Conservation (phyloP, 2,113 vertebrate species). For the Vombatus ursinus region DNA sequence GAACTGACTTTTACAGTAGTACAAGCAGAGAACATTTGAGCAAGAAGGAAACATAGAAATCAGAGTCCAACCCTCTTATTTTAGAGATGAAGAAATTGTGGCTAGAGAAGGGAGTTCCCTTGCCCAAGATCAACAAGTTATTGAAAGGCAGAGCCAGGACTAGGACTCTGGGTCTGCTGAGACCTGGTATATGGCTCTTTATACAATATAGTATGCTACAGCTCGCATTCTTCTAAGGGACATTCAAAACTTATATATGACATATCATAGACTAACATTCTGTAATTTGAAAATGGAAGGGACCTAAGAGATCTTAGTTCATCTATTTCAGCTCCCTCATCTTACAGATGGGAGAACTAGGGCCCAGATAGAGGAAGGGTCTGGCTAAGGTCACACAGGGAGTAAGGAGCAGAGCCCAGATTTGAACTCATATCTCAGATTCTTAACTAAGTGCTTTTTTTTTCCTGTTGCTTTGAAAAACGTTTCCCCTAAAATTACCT, state of each 20-base stretch:
- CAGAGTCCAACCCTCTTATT: no score
- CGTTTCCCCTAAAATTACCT: background rate
- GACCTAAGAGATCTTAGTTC: background rate
- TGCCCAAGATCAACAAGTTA: background rate
- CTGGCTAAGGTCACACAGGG: background rate
- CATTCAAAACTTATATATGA: slow-evolving; percentile 7
- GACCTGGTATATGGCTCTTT: background rate
- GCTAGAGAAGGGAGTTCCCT: no score
- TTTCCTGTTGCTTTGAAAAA: background rate
- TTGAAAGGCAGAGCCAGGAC: background rate
- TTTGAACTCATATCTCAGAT: background rate
- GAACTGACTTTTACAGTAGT: background rate
- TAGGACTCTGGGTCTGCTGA: background rate
- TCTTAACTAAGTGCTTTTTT: background rate
- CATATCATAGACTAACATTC: background rate
- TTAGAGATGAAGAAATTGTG: no score
- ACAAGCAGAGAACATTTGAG: background rate
- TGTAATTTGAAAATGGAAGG: background rate
- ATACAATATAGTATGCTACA: background rate
- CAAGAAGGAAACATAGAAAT: background rate
- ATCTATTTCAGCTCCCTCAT: background rate
- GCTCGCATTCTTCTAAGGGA: background rate
- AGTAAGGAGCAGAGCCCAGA: background rate
- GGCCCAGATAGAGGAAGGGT: background rate
- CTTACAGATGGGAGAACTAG: background rate